Evolutionary conservation across 2,888 invertebrate genomes (phyloP).

Genomic region (Tachystola acroxantha): DNA sequence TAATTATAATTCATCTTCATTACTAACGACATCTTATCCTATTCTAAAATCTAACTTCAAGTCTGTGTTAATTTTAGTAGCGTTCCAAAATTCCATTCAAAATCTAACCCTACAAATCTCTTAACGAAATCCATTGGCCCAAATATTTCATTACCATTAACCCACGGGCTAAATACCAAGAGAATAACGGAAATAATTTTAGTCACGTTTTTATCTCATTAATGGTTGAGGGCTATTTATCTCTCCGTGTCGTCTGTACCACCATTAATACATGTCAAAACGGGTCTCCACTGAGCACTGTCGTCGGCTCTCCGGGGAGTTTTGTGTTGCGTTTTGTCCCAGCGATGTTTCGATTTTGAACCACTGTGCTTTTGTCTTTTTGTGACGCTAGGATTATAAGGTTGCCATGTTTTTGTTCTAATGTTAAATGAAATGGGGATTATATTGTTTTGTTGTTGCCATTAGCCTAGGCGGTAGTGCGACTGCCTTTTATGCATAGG

Average conservation of each 20-base stretch:
- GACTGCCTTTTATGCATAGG: too few relatives aligned
- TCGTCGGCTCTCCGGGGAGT: conserved; percentile 23
- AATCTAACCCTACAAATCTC: too few relatives aligned
- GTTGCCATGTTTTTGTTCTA: conserved; percentile 17
- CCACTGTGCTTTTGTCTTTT: conserved; percentile 28
- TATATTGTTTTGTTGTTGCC: too few relatives aligned
- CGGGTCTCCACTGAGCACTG: conserved; percentile 17
- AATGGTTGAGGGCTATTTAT: conserved; percentile 61
- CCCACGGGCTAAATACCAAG: conserved; percentile 35
- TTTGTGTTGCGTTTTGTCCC: conserved; percentile 39
- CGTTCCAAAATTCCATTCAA: too few relatives aligned
- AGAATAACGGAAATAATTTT: conserved; percentile 37
- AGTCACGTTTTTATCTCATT: conserved; percentile 69
- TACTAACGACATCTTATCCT: too few relatives aligned
- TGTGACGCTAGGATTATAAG: conserved; percentile 21
- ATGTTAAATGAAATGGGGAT: too few relatives aligned
- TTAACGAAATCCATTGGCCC: background rate
- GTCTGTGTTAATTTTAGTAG: too few relatives aligned
- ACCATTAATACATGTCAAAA: conserved; percentile 68
- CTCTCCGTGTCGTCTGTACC: conserved; percentile 47
- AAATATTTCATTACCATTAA: conserved; percentile 4
- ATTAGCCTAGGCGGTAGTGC: too few relatives aligned
- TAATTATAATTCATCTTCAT: too few relatives aligned
- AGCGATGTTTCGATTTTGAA: conserved; percentile 36
- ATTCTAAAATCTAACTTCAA: too few relatives aligned